These are phyloP conservation scores for Oreonectes daqikongensis DNA, from an alignment of 2,797 vertebrate genomes.

Conservation along the genomic window DNA sequence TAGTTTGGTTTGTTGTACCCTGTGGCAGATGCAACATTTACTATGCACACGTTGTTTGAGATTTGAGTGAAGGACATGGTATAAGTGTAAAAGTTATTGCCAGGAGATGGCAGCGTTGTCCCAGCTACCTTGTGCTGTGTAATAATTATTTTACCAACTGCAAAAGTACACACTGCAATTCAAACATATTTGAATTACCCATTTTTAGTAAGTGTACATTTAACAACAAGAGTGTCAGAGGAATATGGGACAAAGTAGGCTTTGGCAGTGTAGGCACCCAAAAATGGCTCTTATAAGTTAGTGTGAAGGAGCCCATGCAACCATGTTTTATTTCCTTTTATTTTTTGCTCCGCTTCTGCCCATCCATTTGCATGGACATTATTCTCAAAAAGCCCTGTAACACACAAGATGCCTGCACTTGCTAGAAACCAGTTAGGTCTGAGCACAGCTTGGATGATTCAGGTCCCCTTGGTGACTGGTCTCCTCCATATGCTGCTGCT, in stretches of 20 bases:
- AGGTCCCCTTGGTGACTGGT: conserved; percentile 40
- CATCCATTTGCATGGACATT: conserved; percentile 58
- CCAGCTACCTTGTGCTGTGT: neutral
- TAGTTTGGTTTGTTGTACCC: neutral
- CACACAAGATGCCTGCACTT: conserved; percentile 46
- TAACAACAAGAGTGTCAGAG: conserved; percentile 33
- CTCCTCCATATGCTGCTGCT: conserved; percentile 32
- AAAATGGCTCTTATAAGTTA: conserved; percentile 16
- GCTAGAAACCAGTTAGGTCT: conserved; percentile 47
- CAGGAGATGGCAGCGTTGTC: conserved; percentile 56
- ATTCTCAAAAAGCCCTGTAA: conserved; percentile 56
- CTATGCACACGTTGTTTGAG: neutral
- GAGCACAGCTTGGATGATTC: conserved; percentile 47
- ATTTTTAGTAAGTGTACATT: conserved; percentile 41
- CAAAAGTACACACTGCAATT: neutral
- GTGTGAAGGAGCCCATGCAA: conserved; percentile 32
- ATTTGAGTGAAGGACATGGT: neutral
- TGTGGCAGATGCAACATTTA: neutral
- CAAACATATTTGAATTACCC: conserved; percentile 33
- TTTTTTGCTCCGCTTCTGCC: conserved; percentile 42
- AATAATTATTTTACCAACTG: neutral
- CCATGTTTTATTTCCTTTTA: conserved; percentile 50
- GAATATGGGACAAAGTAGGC: conserved; percentile 37
- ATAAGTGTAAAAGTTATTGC: neutral
- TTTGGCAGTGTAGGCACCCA: conserved; percentile 14